Evolutionary conservation across 2,113 vertebrate species (phyloP), one percentile per base, ranked within the genome.

Genomic region (Chloebia gouldiae): DNA sequence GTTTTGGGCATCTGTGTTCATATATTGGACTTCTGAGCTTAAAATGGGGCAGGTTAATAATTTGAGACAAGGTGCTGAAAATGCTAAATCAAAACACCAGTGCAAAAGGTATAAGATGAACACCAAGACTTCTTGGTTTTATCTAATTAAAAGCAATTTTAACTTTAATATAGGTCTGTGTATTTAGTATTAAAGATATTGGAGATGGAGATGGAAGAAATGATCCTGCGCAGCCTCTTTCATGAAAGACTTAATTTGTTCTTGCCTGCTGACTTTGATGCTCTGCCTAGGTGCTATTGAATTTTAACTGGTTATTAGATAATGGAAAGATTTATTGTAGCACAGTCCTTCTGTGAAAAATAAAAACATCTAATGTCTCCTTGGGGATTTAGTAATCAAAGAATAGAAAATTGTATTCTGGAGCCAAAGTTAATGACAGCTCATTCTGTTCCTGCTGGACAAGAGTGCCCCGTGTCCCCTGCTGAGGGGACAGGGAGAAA

Each of bases 221-320:
- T 76, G 78, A 95, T 90, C 65, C 81, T 17, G 7, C 76, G 87
- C 61, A 77, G 87, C 68, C 68, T 72, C 93, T 94, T 68, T 80
- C 80, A 90, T 69, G 60, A 96, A 90, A 28, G 22, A 50, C 24
- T 92, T 93, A 78, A 42, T 96, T 96, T 93, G 28, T 88, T 94
- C 81, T 88, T 81, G 50, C 68, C 63, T 92, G 72, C 59, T 90
- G 78, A 68, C 90, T 94, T 91, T 93, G 88, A 80, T 44, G 56
- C 42, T 88, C 50, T 94, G 81, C 57, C 54, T 80, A 40, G 65
- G 64, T 86, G 76, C 53, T 90, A 59, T 90, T 85, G 77, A 92
- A 96, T 96, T 95, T 84, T 94, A 97, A 93, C 81, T 40, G 69
- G 86, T 96, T 97, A 88, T 94, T 93, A 84, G 28, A 93, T 96